Conservation (phyloP, 2,888 invertebrate species). For the Amphipoea lucens region DNA sequence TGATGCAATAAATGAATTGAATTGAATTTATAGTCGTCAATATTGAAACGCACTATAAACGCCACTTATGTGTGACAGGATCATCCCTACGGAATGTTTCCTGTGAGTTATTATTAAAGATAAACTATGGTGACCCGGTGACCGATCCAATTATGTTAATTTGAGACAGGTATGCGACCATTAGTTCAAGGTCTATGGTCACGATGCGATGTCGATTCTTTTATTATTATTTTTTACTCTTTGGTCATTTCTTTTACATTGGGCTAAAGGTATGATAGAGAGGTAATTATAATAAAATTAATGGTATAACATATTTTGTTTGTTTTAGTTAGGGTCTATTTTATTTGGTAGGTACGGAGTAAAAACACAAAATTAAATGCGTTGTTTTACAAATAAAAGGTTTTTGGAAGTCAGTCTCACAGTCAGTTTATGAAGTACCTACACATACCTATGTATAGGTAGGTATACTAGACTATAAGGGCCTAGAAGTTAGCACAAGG, state of each 20-base stretch:
- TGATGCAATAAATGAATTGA: too few relatives aligned
- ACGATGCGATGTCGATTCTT: constrained; percentile 14
- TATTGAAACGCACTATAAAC: neutral
- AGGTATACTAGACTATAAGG: neutral
- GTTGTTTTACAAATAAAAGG: neutral
- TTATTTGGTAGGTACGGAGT: neutral
- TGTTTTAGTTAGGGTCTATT: neutral
- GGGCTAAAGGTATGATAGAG: neutral
- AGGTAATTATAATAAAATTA: constrained; percentile 2
- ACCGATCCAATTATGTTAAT: constrained; percentile 77
- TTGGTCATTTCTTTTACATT: neutral
- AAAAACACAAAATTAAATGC: neutral
- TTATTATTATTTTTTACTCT: constrained; percentile 21
- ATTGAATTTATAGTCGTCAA: too few relatives aligned
- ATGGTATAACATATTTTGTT: neutral
- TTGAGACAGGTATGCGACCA: constrained; percentile 70
- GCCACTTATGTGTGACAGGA: neutral
- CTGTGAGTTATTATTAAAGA: constrained; percentile 31
- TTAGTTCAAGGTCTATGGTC: constrained; percentile 34
- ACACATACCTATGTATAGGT: too few relatives aligned
- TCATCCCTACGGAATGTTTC: constrained; percentile 18
- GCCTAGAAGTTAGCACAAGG: neutral
- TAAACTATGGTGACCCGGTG: constrained; percentile 60
- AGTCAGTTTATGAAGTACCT: neutral
- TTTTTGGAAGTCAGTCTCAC: neutral